These are phyloP conservation scores for Micropterix aruncella DNA, from an alignment of 2,888 invertebrate genomes.

Conservation along the genomic window DNA sequence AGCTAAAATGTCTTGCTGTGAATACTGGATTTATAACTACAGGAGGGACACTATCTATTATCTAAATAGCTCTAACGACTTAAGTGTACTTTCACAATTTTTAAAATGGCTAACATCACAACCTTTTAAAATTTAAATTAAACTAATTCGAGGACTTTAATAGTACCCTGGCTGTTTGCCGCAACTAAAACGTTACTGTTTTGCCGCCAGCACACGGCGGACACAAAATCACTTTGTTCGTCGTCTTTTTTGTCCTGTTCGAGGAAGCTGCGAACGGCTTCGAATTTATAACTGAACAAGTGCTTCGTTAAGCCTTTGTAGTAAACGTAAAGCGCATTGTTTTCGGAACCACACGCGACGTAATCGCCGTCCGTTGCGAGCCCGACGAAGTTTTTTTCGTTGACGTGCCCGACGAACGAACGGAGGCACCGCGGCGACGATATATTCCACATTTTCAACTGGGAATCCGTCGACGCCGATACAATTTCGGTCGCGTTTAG, in stretches of 20 bases:
- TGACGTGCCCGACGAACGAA: slow-evolving; percentile 82
- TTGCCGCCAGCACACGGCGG: slow-evolving; percentile 88
- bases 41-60: no score
- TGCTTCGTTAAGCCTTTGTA: slow-evolving; percentile 82
- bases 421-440: slow-evolving; percentile 63
- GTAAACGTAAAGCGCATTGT: slow-evolving; percentile 85
- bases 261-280: slow-evolving; percentile 62
- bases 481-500: slow-evolving; percentile 74
- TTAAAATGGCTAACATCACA: no score
- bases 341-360: slow-evolving; percentile 89
- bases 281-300: slow-evolving; percentile 76
- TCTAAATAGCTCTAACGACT: no score
- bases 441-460: slow-evolving; percentile 83
- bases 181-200: slow-evolving; percentile 76
- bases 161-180: slow-evolving; percentile 88
- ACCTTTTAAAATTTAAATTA: no score
- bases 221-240: slow-evolving; percentile 85
- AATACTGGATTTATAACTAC: no score
- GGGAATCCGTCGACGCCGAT: slow-evolving; percentile 85
- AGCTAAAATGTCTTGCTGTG: no score
- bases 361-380: slow-evolving; percentile 85
- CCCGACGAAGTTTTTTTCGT: slow-evolving; percentile 94
- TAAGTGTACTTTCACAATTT: no score
- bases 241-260: slow-evolving; percentile 67
- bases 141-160: slow-evolving; percentile 72